Evolutionary conservation across 2,113 vertebrate species (phyloP).

Genomic region (Cacatua alba): DNA sequence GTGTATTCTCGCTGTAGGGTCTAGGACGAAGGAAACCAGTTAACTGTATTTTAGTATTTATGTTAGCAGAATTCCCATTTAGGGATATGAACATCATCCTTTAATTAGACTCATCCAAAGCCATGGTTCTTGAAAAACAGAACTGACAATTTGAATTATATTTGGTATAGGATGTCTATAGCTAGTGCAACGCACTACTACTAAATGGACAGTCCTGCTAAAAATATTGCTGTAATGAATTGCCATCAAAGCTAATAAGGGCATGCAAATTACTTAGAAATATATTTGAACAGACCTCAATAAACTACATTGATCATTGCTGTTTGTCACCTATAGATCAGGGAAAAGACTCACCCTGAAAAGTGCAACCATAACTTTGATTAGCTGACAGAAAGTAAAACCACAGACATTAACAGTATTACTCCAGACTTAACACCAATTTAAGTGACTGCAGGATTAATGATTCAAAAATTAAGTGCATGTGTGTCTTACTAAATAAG

Average conservation of each 20-base stretch:
- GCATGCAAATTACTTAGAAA: no score
- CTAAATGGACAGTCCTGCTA: no score
- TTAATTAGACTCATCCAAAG: neutral
- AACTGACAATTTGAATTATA: neutral
- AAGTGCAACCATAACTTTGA: neutral
- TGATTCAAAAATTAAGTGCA: neutral
- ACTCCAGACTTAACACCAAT: neutral
- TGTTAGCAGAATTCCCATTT: neutral
- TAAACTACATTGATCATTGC: accelerated
- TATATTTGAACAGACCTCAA: neutral
- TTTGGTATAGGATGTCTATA: neutral
- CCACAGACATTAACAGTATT: neutral
- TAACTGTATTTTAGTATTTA: neutral
- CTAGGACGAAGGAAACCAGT: neutral
- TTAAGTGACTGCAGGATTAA: neutral
- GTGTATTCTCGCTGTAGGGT: neutral
- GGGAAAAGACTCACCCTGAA: neutral
- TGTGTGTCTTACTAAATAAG: neutral
- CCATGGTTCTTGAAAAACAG: neutral
- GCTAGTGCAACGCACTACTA: no score
- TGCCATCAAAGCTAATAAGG: no score
- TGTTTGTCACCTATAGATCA: neutral
- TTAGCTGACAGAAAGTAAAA: neutral
- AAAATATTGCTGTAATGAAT: no score
- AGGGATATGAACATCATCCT: neutral